These are phyloP conservation scores for Drosophila oshimai DNA, from an alignment of 1,140 invertebrate genomes.

Conservation along the genomic window DNA sequence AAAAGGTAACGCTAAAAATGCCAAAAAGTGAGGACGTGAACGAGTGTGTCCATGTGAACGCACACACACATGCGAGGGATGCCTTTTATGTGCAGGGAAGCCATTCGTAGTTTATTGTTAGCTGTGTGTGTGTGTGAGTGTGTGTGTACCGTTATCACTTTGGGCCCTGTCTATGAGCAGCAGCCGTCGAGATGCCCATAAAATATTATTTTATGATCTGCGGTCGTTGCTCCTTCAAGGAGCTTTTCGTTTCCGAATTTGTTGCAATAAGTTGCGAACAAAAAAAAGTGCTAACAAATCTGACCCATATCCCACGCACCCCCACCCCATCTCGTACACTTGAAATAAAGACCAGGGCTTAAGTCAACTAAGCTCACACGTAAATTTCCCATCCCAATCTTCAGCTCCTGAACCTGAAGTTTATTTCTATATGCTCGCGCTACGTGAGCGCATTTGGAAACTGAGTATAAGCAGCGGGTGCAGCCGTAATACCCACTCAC, in stretches of 20 bases:
- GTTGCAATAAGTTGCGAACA: conserved; percentile 29
- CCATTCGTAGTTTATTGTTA: conserved; percentile 69
- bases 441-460: conserved; percentile 42
- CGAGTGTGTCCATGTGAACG: conserved; percentile 6
- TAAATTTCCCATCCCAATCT: conserved; percentile 24
- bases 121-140: neutral
- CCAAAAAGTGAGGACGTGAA: conserved; percentile 58
- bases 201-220: conserved; percentile 65
- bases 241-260: conserved; percentile 42
- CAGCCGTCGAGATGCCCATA: conserved; percentile 42
- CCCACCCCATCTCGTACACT: neutral
- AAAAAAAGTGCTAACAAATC: conserved; percentile 32
- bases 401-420: neutral
- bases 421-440: conserved; percentile 30
- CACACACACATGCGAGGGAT: conserved; percentile 12
- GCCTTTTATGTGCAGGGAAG: conserved; percentile 59
- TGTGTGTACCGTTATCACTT: conserved; percentile 45
- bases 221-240: conserved; percentile 33
- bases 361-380: conserved; percentile 41
- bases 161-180: conserved; percentile 29
- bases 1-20: conserved; percentile 60
- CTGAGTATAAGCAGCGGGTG: conserved; percentile 36
- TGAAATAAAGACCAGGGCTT: conserved; percentile 38
- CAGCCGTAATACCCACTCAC: neutral
- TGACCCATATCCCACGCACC: conserved; percentile 8